Conservation (phyloP, 1,140 invertebrate species). For the Oedothorax gibbosus region DNA sequence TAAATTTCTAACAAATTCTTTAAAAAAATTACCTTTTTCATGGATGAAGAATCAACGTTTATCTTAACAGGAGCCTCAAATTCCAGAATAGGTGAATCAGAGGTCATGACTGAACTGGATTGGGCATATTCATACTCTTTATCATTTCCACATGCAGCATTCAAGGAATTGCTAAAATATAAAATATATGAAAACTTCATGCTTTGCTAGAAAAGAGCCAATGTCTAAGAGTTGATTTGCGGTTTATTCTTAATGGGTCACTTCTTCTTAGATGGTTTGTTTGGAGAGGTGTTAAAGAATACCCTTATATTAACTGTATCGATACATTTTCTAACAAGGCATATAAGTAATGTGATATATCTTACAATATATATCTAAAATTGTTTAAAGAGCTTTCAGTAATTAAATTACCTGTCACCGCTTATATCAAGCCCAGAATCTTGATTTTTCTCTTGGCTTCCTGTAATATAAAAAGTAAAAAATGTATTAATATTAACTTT, state of each 20-base stretch:
- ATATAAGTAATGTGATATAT: too few species aligned
- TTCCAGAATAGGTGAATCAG: slow-evolving; percentile 19
- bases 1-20: too few species aligned
- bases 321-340: too few species aligned
- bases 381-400: too few species aligned
- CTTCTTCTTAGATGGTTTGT: too few species aligned
- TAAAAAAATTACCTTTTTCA: slow-evolving; percentile 46
- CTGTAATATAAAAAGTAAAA: slow-evolving; percentile 4
- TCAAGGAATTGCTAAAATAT: slow-evolving; percentile 45
- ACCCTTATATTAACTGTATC: too few species aligned
- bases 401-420: slow-evolving; percentile 31
- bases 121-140: slow-evolving; percentile 40
- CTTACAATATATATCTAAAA: too few species aligned
- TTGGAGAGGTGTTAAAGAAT: too few species aligned
- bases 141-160: slow-evolving; percentile 59
- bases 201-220: too few species aligned
- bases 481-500: too few species aligned
- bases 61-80: slow-evolving; percentile 29
- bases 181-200: background rate
- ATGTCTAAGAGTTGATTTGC: background rate
- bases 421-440: slow-evolving; percentile 57
- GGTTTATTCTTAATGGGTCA: too few species aligned
- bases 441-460: slow-evolving; percentile 43
- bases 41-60: slow-evolving; percentile 29
- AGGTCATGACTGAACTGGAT: slow-evolving; percentile 44